phyloP scores from a whole-genome alignment of 2,113 vertebrate genomes.

The Spea multiplicata region DNA sequence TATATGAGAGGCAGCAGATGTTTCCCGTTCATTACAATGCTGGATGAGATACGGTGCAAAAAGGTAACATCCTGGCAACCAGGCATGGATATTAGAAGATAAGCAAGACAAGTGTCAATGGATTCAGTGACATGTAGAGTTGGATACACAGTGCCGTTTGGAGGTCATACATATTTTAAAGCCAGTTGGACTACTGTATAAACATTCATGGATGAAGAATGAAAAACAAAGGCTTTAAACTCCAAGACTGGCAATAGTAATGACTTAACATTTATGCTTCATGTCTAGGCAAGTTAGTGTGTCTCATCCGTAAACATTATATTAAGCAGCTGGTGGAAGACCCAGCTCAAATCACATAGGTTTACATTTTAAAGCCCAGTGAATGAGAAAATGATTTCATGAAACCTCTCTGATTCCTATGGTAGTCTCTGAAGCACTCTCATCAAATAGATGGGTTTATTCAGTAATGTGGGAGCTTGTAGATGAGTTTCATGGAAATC shows the following conservation, averaged over 20 bases:
- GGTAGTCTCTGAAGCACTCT: too few relatives aligned
- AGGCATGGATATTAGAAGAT: slow-evolving; percentile 51
- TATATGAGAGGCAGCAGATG: slow-evolving; percentile 54
- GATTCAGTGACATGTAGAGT: slow-evolving; percentile 40
- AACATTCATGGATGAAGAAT: background rate
- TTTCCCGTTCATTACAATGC: slow-evolving; percentile 63
- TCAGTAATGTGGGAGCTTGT: too few relatives aligned
- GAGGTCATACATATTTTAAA: background rate
- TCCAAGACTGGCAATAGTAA: background rate
- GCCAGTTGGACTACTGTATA: background rate
- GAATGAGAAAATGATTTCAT: too few relatives aligned
- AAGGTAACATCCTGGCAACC: slow-evolving; percentile 46
- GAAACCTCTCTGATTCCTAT: too few relatives aligned
- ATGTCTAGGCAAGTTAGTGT: too few relatives aligned
- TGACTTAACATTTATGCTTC: too few relatives aligned
- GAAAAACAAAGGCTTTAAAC: background rate
- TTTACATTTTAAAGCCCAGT: too few relatives aligned
- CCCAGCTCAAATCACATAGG: too few relatives aligned
- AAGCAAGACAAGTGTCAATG: slow-evolving; percentile 24
- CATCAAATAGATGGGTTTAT: too few relatives aligned
- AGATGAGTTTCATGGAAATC: too few relatives aligned
- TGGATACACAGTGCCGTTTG: slow-evolving; percentile 46
- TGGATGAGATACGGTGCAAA: slow-evolving; percentile 52
- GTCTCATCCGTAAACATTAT: too few relatives aligned
- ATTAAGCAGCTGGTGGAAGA: too few relatives aligned